Conservation (phyloP, 1,140 invertebrate species). For the Meloidogyne floridensis region DNA sequence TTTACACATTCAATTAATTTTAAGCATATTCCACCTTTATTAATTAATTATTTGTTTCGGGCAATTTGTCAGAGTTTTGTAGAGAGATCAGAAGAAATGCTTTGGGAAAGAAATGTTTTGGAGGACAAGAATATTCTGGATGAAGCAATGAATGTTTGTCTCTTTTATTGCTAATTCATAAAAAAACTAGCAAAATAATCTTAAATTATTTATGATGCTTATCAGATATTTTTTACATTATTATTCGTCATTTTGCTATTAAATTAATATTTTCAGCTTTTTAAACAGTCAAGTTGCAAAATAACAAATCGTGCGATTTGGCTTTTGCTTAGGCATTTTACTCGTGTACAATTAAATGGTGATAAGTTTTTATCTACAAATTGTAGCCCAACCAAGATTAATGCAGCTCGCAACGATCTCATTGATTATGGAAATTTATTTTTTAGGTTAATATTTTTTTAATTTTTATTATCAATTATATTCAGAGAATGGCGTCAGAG, state of each 20-base stretch:
- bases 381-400: slow-evolving; percentile 1
- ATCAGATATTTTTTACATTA: too few species aligned
- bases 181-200: neutral
- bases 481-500: slow-evolving; percentile 40
- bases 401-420: slow-evolving; percentile 25
- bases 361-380: neutral
- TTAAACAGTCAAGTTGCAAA: slow-evolving; percentile 14
- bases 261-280: slow-evolving; percentile 16
- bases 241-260: neutral
- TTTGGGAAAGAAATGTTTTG: neutral
- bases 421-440: slow-evolving; percentile 34
- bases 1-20: neutral
- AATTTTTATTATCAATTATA: neutral
- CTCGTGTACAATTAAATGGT: neutral
- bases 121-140: neutral
- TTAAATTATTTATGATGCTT: too few species aligned
- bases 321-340: slow-evolving; percentile 22
- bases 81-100: neutral
- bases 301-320: slow-evolving; percentile 20
- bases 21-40: neutral
- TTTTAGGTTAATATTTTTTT: slow-evolving; percentile 26
- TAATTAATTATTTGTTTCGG: neutral
- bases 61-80: neutral
- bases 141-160: neutral
- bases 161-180: neutral